Percentiles rank a stretch among this genome's conserved stretches.
Evolutionary conservation across 2,797 vertebrate genomes (phyloP).

Genomic region (Zenarchopterus dispar): DNA sequence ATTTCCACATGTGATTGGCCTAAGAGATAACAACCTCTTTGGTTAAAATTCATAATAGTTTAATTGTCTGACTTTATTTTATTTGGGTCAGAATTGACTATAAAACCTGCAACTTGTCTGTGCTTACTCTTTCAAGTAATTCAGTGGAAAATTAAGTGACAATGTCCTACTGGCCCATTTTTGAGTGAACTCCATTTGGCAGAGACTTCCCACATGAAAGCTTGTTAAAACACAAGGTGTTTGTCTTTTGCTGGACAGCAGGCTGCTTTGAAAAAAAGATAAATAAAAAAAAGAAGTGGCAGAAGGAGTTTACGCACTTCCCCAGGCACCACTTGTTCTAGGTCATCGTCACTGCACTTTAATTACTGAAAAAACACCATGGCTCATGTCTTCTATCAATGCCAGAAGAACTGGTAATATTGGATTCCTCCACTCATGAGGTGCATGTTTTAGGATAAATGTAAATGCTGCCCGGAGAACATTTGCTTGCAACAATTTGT

Average conservation of each 20-base stretch:
- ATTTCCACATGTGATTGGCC: too few species aligned
- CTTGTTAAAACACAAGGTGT: background rate
- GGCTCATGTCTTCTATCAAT: slow-evolving; percentile 3
- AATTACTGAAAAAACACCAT: background rate
- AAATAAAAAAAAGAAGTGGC: too few species aligned
- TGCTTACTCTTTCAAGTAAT: background rate
- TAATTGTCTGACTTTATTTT: too few species aligned
- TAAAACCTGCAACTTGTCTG: too few species aligned
- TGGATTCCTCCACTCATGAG: background rate
- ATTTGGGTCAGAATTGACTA: too few species aligned
- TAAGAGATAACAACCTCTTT: too few species aligned
- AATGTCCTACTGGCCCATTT: background rate
- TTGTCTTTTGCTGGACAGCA: too few species aligned
- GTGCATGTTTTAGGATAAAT: background rate
- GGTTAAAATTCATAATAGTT: too few species aligned
- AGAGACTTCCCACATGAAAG: background rate
- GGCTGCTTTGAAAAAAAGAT: too few species aligned
- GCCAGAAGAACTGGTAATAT: background rate
- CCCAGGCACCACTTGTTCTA: slow-evolving; percentile 13
- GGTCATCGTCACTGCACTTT: slow-evolving; percentile 30
- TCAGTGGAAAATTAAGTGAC: background rate
- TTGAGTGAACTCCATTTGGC: slow-evolving; percentile 1
- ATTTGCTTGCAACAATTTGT: background rate
- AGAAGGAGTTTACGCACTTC: background rate
- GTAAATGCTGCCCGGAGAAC: background rate